phyloP scores from a whole-genome alignment of 1,140 invertebrate species.

The Eurosta solidaginis region DNA sequence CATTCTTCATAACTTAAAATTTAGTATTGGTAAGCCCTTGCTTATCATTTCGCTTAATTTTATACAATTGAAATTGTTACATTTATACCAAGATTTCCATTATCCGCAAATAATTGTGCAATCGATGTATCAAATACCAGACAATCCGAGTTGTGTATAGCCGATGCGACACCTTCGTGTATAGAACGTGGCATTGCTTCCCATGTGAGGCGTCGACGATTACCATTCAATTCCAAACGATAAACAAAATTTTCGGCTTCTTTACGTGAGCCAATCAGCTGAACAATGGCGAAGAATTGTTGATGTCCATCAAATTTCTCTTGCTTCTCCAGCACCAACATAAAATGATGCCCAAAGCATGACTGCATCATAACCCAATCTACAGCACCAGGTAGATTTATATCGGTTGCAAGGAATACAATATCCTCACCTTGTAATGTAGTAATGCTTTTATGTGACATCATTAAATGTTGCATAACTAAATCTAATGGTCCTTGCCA shows the following conservation, averaged over 20 bases:
- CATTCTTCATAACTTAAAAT: too few species aligned
- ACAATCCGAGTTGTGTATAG: conserved; percentile 98
- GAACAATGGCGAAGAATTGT: conserved; percentile 99
- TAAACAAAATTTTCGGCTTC: conserved; percentile 99
- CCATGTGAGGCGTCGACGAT: conserved; percentile 93
- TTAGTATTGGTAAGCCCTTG: too few species aligned
- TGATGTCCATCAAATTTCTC: conserved; percentile 97
- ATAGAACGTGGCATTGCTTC: conserved; percentile 98
- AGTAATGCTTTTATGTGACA: conserved; percentile 98
- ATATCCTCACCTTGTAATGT: conserved; percentile 98
- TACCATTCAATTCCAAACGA: conserved; percentile 94
- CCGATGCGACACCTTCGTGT: conserved; percentile 96
- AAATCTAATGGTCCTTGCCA: conserved; percentile 96
- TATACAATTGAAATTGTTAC: conserved; percentile 95
- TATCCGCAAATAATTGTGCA: conserved; percentile 98
- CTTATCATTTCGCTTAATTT: too few species aligned
- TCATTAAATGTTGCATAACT: conserved; percentile 96
- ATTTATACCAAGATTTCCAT: conserved; percentile 99
- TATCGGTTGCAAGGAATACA: conserved; percentile 98
- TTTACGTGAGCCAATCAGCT: conserved; percentile 97
- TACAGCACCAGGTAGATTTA: conserved; percentile 98
- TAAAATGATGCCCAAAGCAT: conserved; percentile 98
- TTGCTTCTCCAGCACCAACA: conserved; percentile 99
- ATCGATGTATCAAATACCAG: conserved; percentile 98
- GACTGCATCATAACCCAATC: conserved; percentile 99